Evolutionary conservation across 2,888 invertebrate genomes (phyloP), one percentile per base, ranked within the genome.

Genomic region (Nomada flava): DNA sequence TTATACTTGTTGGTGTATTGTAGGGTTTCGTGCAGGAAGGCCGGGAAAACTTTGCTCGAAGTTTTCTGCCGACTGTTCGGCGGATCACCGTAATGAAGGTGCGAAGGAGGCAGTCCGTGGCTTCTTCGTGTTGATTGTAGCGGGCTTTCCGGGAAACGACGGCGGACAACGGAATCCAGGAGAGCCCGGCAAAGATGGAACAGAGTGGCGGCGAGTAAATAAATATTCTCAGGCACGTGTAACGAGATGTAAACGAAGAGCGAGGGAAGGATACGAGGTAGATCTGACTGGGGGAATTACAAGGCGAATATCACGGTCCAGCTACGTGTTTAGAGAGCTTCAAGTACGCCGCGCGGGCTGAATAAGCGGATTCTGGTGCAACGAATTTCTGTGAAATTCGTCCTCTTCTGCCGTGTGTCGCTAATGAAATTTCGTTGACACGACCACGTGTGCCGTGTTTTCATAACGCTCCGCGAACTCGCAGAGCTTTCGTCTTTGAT

Each of bases 161-260:
- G 75, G 59, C 80, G 79, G 70, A 71, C 59, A 70, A 72, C 52
- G 53, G 71, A 53, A 57, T 47, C 15, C 52, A 10, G 53, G 15
- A 52, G 65, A 55, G 75, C 76, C 26, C 15, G 76, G 52, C 5
- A 73, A 62, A 52, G 57, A 26, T 29, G 42, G 59, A 57, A 7
- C 44, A 42, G 67, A 79, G 60, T 47, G 42, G 57, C 55, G 57
- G 79, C 73, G 75, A 82, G 83, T 85, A 85, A 87, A 88, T 88
- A 88, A 88, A 88, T 85, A 88, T 88, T 83, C 81, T 73, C 84
- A 81, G 82, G 85, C 86, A 87, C 86, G 87, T 85, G 88, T 90
- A 89, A 89, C 88, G 90, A 89, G 87, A 90, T 89, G 90, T 89
- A 89, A 90, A 88, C 90, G 88, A 88, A 90, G 84, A 73, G 68